Percentiles rank a stretch among this genome's conserved stretches.
Evolutionary conservation across 1,140 invertebrate genomes (phyloP).

Genomic region (Penaeus chinensis): DNA sequence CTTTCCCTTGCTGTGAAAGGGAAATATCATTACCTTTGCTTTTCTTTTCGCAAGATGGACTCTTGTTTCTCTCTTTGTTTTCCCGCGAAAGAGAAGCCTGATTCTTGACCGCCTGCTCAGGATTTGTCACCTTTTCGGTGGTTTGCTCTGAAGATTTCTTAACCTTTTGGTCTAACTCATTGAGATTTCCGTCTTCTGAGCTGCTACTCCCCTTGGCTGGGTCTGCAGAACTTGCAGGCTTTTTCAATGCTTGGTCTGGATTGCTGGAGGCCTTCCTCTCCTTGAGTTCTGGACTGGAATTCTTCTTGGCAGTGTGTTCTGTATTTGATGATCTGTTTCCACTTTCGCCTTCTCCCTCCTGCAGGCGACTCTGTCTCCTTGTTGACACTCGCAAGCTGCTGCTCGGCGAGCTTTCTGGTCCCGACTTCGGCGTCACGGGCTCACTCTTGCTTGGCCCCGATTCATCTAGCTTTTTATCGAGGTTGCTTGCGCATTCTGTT

Average conservation of each 20-base stretch:
- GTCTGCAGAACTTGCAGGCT: no score
- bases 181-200: not conserved
- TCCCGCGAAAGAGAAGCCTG: no score
- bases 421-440: not conserved
- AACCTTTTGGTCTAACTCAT: not conserved
- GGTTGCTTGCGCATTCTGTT: no score
- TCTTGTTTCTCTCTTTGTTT: no score
- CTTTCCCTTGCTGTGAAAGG: not conserved
- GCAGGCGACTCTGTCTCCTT: conserved; percentile 27
- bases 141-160: not conserved
- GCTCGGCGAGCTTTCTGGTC: not conserved
- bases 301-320: conserved; percentile 2
- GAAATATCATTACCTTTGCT: not conserved
- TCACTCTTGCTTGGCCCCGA: not conserved
- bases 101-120: not conserved
- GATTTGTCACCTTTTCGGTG: not conserved
- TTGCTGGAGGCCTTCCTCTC: no score
- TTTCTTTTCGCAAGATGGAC: no score
- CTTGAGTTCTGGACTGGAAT: no score
- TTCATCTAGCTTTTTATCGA: no score
- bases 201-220: no score
- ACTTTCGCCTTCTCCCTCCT: conserved; percentile 18
- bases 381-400: conserved; percentile 12
- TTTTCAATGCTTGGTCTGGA: no score
- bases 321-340: not conserved